Evolutionary conservation across 2,797 vertebrate genomes (phyloP), one percentile per base, ranked within the genome.

Genomic region (Monodelphis domestica): DNA sequence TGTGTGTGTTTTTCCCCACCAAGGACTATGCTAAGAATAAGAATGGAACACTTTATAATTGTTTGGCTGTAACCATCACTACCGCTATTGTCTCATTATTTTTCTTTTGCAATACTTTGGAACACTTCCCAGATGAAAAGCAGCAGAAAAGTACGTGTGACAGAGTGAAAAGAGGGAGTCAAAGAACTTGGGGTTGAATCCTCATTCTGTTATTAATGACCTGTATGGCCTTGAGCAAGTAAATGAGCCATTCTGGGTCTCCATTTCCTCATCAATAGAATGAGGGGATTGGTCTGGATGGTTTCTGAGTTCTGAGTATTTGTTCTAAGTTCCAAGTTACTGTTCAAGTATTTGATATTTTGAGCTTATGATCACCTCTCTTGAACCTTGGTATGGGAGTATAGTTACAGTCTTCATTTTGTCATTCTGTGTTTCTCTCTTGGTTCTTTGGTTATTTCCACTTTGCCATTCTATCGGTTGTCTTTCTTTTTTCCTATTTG

Each of bases 1-100:
- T 84, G 38, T 45, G 70, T 84, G 38, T 26, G 28, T 84, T 84
- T 84, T 24, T 38, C 33, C 70, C 38, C 38, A 84, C 21, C 38
- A 28, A 84, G 26, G 38, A 12, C 70, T 84, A 26, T 84, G 70
- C 24, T 84, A 84, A 38, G 70, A 84, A 50, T 84, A 84, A 84
- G 70, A 84, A 84, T 84, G 70, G 70, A 84, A 84, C 70, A 78
- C 70, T 84, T 84, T 84, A 84, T 84, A 45, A 70, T 78, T 78
- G 70, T 84, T 84, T 84, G 70, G 38, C 70, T 50, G 70, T 84
- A 84, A 84, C 70, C 70, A 84, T 84, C 70, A 45, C 70, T 84
- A 84, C 70, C 38, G 84, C 70, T 28, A 84, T 84, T 84, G 70
- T 84, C 38, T 84, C 70, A 84, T 84, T 84, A 84, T 84, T 45